A percentile compares a stretch with the other conserved stretches of the same genome.
Evolutionary conservation across 2,113 vertebrate genomes (phyloP).

Genomic region (Nothoprocta perdicaria): DNA sequence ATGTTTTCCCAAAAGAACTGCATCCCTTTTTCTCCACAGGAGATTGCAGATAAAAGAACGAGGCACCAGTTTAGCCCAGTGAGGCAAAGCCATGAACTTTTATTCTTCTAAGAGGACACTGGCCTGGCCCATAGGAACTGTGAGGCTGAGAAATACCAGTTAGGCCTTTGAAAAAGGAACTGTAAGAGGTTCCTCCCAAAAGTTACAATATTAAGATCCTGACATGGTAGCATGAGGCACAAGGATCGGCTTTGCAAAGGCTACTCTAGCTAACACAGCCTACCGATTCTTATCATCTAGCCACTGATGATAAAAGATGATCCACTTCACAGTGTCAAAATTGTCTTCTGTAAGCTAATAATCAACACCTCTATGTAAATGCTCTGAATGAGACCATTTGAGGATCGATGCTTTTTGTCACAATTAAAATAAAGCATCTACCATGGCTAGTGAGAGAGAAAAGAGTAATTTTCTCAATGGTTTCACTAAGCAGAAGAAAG

Average conservation of each 20-base stretch:
- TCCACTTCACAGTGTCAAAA: not conserved
- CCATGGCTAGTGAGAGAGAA: not conserved
- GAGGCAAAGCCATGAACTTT: not conserved
- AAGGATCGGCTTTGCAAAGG: accelerated
- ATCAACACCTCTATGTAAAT: not conserved
- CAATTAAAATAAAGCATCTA: not conserved
- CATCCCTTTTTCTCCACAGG: not conserved
- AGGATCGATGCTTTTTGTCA: not conserved
- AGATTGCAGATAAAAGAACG: not conserved
- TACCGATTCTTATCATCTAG: not conserved
- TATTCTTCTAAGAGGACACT: not conserved
- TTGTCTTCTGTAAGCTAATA: not conserved
- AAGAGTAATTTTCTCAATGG: not conserved
- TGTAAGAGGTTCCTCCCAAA: not conserved
- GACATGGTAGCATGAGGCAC: not conserved
- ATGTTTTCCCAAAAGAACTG: not conserved
- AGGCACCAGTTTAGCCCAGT: not conserved
- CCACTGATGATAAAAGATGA: not conserved
- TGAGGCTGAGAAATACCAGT: not conserved
- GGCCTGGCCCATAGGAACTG: not conserved
- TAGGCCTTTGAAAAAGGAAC: not conserved
- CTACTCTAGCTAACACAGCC: not conserved
- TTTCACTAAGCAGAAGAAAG: not conserved
- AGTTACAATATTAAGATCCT: not conserved
- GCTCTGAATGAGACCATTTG: not conserved